phyloP scores from a whole-genome alignment of 1,140 invertebrate species.

The Drosophila parabipectinata region DNA sequence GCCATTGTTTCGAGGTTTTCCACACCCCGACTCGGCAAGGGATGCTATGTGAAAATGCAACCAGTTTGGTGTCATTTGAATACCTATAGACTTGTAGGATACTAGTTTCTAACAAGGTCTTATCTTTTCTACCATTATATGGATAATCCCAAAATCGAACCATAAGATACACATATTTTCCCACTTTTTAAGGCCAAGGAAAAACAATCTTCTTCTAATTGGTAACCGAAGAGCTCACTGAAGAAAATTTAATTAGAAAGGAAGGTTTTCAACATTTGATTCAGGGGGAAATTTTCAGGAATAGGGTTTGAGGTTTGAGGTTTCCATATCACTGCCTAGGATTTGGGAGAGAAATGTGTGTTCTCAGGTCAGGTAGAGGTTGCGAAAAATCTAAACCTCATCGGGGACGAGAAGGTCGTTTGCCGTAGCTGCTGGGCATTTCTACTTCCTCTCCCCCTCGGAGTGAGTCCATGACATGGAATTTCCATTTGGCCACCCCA shows the following conservation, averaged over 20 bases:
- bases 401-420: constrained; percentile 37
- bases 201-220: constrained; percentile 58
- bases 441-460: constrained; percentile 12
- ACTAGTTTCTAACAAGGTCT: background rate
- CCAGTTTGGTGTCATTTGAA: constrained; percentile 36
- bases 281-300: constrained; percentile 11
- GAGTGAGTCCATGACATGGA: constrained; percentile 23
- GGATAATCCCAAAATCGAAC: no score
- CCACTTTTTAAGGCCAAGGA: background rate
- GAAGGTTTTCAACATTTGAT: constrained; percentile 31
- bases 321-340: constrained; percentile 50
- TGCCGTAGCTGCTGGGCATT: constrained; percentile 27
- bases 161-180: no score
- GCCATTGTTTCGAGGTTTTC: no score
- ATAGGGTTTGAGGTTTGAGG: constrained; percentile 2
- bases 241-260: constrained; percentile 39
- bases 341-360: constrained; percentile 6
- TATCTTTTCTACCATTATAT: no score
- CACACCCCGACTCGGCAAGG: no score
- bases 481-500: constrained; percentile 60
- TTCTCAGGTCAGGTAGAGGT: constrained; percentile 52
- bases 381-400: constrained; percentile 45
- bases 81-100: background rate
- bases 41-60: constrained; percentile 17
- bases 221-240: constrained; percentile 58